These are phyloP conservation scores for Acropora tenuis DNA, from an alignment of 64 coral and sea anemone genomes.

Conservation along the genomic window DNA sequence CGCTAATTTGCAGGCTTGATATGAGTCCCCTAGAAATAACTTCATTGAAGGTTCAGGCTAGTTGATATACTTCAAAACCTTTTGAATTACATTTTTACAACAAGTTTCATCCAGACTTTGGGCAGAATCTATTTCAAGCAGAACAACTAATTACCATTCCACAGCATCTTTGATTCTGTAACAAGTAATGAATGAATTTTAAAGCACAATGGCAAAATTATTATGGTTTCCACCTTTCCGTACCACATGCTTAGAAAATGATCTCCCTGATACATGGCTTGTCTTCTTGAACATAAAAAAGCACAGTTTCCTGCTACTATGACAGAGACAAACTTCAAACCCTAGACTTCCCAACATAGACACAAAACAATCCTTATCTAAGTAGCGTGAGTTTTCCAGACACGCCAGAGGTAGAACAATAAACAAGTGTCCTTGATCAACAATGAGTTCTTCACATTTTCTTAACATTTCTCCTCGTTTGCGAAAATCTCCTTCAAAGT, in stretches of 20 bases:
- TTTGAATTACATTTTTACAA: too few species aligned
- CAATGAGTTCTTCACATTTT: slow-evolving; percentile 30
- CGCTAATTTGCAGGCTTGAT: too few species aligned
- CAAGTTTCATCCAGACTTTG: too few species aligned
- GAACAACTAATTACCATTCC: too few species aligned
- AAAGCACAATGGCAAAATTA: slow-evolving; percentile 60
- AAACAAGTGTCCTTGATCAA: slow-evolving; percentile 26
- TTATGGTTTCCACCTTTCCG: slow-evolving; percentile 59
- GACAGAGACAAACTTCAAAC: slow-evolving; percentile 12
- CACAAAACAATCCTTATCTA: slow-evolving; percentile 31
- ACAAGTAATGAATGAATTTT: neutral
- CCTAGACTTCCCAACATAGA: slow-evolving; percentile 60
- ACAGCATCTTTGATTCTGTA: neutral
- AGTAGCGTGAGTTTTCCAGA: slow-evolving; percentile 57
- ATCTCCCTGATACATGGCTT: neutral
- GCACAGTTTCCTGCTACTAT: slow-evolving; percentile 33
- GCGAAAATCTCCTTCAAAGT: slow-evolving; percentile 51
- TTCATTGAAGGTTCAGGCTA: too few species aligned
- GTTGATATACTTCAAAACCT: too few species aligned
- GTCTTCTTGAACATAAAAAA: slow-evolving; percentile 63
- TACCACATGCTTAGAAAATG: slow-evolving; percentile 42
- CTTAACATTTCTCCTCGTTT: slow-evolving; percentile 57
- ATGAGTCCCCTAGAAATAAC: too few species aligned
- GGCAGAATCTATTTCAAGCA: too few species aligned
- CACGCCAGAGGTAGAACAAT: slow-evolving; percentile 59